Base-by-base conservation (phyloP, 2,888 invertebrate genomes). In the Ectemnius continuus region DNA sequence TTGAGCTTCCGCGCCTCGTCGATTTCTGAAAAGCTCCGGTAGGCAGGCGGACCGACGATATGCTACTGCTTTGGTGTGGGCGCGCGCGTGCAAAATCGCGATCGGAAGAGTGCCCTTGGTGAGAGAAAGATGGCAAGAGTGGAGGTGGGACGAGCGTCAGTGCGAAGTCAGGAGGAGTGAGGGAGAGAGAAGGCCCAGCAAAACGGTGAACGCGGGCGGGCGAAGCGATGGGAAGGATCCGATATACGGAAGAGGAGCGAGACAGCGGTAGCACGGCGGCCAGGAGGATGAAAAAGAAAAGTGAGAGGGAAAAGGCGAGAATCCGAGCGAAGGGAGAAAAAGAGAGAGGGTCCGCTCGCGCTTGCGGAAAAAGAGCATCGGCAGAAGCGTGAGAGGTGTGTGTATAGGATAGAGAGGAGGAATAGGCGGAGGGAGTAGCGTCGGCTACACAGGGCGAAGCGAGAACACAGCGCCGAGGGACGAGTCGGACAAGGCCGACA, bases 291-390 rank as follows among this genome's bases (percentile, higher is more conserved):
- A 71, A 52, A 70, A 71, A 61, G 61, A 46, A 46, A 61, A 69
- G 60, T 3, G 70, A 76, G 52, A 58, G 76, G 70, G 79, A 75
- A 59, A 68, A 67, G 68, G 73, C 80, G 79, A 75, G 82, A 76
- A 78, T 74, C 73, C 75, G 64, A 72, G 79, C 79, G 69, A 63
- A 69, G 73, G 68, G 72, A 63, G 70, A 79, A 78, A 73, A 79
- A 78, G 77, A 80, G 75, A 74, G 76, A 67, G 69, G 68, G 75
- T 73, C 70, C 71, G 70, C 74, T 80, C 75, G 83, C 82, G 77
- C 77, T 81, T 80, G 77, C 80, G 82, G 79, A 82, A 84, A 23
- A 80, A 80, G 83, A 84, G 80, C 82, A 81, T 82, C 78, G 84
- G 83, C 69, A 47, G 72, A 67, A 46, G 61, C 4, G 23, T 28